Evolutionary conservation across 2,113 vertebrate genomes (phyloP), one percentile per base, ranked within the genome.

Genomic region (Crypturellus undulatus): DNA sequence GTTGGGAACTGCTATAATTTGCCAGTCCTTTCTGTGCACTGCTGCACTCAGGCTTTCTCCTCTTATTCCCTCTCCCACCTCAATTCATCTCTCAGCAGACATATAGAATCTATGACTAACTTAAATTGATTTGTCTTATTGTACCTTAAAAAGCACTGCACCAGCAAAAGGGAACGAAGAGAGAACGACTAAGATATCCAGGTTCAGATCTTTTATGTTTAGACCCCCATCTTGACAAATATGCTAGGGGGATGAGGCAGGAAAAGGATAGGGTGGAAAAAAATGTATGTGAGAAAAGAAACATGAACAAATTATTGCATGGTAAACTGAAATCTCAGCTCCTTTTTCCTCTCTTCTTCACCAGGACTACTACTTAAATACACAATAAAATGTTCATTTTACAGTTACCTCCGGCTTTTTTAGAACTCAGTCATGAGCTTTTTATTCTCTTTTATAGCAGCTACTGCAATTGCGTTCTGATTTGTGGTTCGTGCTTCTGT

Each of bases 381-480:
- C 3, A 28, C 1, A 62, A 51, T 56, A 65, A 79, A 84, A 69
- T 38, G 25, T 42, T 81, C 3, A 42, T 87, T 79, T 87, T 79
- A 51, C 42, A 54, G 6, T 81, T 68, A 60, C 10, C 5, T 76
- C 25, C 60, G 28, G 45, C 12, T 82, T 82, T 71, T 92, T 62
- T 60, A 64, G 32, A 82, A 69, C 17, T 49, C 18, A 24, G 4
- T 20, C 40, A 62, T 34, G 25, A 82, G 3, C 6, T 62, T 70
- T 69, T 73, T 43, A 30, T 76, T 63, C 13, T 83, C 8, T 93
- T 77, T 26, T 62, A 30, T 36, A 52, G 2, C 12, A 36, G 24
- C 25, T 64, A 26, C 22, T 56, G 6, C 56, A 68, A 47, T 0
- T 0, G 45, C 3, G 4, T 79, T 7, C 52, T 69, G 19, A 49